Base-by-base conservation (phyloP, 1,140 invertebrate species). In the Copidosoma floridanum region DNA sequence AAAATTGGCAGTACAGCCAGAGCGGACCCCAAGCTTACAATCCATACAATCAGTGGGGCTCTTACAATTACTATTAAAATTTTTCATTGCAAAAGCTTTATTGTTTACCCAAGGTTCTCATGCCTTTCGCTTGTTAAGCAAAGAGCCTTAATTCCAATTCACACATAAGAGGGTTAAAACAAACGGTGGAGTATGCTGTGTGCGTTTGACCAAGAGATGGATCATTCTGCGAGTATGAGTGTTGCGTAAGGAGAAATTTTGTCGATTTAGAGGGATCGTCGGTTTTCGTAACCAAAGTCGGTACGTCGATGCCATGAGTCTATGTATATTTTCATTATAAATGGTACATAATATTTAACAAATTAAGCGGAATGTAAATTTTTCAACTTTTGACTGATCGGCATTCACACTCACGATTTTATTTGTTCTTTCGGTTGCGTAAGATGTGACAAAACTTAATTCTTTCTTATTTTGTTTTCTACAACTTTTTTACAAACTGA, bases 1-100 rank as follows among this genome's bases (percentile, higher is more conserved):
- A 86, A 68, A 86, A 86, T 65, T 88, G 87, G 87, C 83, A 85
- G 52, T 86, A 87, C 56, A 82, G 84, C 3, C 85, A 87, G 64
- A 78, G 84, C 29, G 80, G 82, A 40, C 77, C 79, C 3, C 79
- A 80, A 41, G 72, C 79, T 12, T 85, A 87, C 50, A 81, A 83
- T n/a, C 80, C 83, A 21, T 87, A 87, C 62, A 86, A 86, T 66
- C 86, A 88, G 56, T 88, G 87, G 87, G 84, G 86, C 46, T 80
- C 79, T 14, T 83, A 83, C 55, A 82, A 82, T 61, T 82, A 83
- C 38, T 83, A 83, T 58, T 82, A 79, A 72, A n/a, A n/a, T n/a
- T n/a, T n/a, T n/a, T n/a, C n/a, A n/a, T n/a, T n/a, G n/a, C n/a
- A n/a, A n/a, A n/a, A n/a, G n/a, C n/a, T 62, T 40, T 56, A 57